phyloP scores from a whole-genome alignment of 2,797 vertebrate species.

The Myotis findleyi region DNA sequence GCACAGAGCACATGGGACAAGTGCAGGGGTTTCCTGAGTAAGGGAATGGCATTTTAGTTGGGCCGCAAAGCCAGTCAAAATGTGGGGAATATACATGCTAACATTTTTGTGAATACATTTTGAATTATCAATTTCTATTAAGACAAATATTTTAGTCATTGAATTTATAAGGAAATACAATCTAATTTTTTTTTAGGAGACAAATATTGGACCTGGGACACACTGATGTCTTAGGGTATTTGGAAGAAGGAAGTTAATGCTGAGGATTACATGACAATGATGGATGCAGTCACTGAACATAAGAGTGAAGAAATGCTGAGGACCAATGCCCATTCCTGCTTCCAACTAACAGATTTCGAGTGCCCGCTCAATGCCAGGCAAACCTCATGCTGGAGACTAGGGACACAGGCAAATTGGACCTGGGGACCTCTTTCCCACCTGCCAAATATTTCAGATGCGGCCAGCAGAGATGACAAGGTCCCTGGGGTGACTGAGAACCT shows the following conservation, averaged over 20 bases:
- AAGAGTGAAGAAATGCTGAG: not conserved
- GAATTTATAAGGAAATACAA: not conserved
- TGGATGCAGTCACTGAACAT: no score
- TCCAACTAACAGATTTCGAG: not conserved
- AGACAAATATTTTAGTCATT: not conserved
- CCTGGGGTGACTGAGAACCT: not conserved
- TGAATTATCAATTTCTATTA: not conserved
- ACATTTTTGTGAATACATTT: not conserved
- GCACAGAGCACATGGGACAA: not conserved
- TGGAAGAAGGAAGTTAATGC: not conserved
- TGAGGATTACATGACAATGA: not conserved
- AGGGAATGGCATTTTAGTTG: not conserved
- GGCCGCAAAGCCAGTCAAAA: not conserved
- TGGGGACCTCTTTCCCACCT: not conserved
- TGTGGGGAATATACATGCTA: not conserved
- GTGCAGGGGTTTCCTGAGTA: not conserved
- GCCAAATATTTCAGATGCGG: not conserved
- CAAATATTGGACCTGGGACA: not conserved
- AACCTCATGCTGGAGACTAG: not conserved
- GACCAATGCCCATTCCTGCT: not conserved
- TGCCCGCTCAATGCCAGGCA: not conserved
- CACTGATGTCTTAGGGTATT: no score
- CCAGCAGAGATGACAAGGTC: not conserved
- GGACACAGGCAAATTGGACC: not conserved
- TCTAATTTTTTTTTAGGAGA: not conserved